phyloP scores from a whole-genome alignment of 2,113 vertebrate genomes.

The Calidris pugnax region DNA sequence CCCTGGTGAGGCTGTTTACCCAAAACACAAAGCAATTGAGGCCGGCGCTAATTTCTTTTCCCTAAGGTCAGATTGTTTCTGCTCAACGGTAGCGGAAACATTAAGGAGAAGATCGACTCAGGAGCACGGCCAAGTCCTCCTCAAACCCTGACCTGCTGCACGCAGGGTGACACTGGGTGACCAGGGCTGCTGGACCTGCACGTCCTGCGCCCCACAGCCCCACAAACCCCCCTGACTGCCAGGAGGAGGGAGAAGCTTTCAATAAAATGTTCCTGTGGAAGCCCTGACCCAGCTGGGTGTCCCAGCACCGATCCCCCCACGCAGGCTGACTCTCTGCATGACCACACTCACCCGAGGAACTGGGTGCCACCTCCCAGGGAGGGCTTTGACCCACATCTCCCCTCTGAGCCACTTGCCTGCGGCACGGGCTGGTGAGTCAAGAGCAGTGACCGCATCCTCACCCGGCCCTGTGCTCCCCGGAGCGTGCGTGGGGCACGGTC shows the following conservation, averaged over 20 bases:
- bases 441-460: neutral
- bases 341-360: neutral
- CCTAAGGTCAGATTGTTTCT: conserved; percentile 63
- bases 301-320: accelerated
- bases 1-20: conserved; percentile 43
- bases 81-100: neutral
- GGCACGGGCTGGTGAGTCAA: neutral
- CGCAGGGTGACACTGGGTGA: neutral
- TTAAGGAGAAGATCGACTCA: neutral
- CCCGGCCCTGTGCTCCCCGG: neutral
- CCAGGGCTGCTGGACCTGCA: neutral
- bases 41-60: conserved; percentile 23
- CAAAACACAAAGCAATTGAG: conserved; percentile 49
- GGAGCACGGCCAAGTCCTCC: neutral
- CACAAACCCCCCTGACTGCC: accelerated
- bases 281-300: neutral
- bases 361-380: neutral
- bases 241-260: neutral
- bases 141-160: neutral
- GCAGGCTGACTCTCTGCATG: accelerated
- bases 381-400: accelerated
- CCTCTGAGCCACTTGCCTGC: accelerated
- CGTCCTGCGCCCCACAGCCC: neutral
- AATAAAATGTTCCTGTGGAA: neutral
- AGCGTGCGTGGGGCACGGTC: accelerated